Evolutionary conservation across 1,140 invertebrate genomes (phyloP).

Genomic region (Camponotus vicinus): DNA sequence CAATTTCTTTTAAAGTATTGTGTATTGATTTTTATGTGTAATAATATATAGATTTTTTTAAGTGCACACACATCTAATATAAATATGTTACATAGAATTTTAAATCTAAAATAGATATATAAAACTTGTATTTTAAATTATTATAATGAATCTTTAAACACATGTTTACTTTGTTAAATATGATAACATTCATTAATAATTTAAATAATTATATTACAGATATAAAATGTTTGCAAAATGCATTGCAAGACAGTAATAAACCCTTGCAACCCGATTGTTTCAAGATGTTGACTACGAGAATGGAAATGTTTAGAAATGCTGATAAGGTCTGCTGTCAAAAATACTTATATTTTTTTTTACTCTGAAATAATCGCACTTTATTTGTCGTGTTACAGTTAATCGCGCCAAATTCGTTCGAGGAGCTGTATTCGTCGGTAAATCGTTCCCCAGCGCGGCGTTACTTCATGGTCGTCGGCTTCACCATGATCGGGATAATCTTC

Average conservation of each 20-base stretch:
- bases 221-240: constrained; percentile 92
- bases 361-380: neutral
- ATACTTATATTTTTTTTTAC: constrained; percentile 19
- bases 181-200: neutral
- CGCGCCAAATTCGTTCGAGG: constrained; percentile 89
- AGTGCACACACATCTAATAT: no score
- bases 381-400: constrained; percentile 80
- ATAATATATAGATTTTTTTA: no score
- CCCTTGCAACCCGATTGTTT: constrained; percentile 92
- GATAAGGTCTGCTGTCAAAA: constrained; percentile 88
- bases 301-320: constrained; percentile 96
- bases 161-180: neutral
- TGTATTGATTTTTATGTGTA: constrained; percentile 33
- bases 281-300: constrained; percentile 91
- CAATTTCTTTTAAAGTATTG: neutral
- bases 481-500: constrained; percentile 92
- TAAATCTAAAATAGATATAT: no score
- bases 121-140: neutral
- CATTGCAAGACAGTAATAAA: constrained; percentile 89
- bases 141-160: constrained; percentile 1
- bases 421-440: constrained; percentile 89
- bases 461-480: constrained; percentile 91
- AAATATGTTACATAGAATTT: no score
- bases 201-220: constrained; percentile 87
- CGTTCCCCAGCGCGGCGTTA: constrained; percentile 92